phyloP scores from a whole-genome alignment of 2,797 vertebrate genomes.

The Nothura maculosa region DNA sequence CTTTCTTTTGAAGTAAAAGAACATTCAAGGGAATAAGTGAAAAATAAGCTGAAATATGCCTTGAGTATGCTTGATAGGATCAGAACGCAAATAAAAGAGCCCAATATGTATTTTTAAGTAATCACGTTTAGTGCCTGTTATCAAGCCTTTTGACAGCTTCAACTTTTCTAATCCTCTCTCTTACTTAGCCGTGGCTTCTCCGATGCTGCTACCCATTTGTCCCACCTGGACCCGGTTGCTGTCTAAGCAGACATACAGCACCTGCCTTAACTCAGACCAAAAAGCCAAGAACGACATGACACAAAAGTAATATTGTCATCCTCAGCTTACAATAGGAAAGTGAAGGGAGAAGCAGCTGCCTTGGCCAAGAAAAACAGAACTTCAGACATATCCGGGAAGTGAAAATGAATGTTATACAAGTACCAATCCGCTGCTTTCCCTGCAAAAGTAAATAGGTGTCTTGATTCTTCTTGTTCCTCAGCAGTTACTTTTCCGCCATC shows the following conservation, averaged over 20 bases:
- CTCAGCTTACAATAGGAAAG: neutral
- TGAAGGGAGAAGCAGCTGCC: neutral
- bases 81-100: constrained; percentile 29
- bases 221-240: neutral
- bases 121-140: neutral
- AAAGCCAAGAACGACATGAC: neutral
- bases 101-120: neutral
- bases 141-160: neutral
- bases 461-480: neutral
- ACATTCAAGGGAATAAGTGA: constrained; percentile 42
- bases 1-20: constrained; percentile 36
- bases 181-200: neutral
- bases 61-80: neutral
- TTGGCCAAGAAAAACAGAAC: neutral
- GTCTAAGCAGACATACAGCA: neutral
- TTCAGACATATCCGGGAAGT: neutral
- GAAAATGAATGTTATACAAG: neutral
- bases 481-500: neutral
- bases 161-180: neutral
- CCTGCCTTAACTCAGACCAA: neutral
- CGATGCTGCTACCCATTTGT: accelerated
- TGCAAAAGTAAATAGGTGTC: neutral
- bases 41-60: constrained; percentile 38
- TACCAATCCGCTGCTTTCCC: neutral
- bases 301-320: neutral